Evolutionary conservation across 2,113 vertebrate species (phyloP).

Genomic region (Lagenorhynchus albirostris): DNA sequence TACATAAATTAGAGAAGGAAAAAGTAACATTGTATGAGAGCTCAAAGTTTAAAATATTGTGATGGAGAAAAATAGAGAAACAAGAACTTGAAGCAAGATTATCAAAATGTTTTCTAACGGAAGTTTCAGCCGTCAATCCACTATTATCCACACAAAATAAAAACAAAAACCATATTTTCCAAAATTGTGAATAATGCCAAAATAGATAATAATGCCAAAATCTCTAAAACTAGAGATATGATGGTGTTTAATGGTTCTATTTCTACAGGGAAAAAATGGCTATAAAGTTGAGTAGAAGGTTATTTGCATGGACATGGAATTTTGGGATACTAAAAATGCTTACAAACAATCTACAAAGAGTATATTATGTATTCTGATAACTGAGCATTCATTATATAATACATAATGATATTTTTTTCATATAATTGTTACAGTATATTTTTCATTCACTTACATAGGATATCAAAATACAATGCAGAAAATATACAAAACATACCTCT

Average conservation of each 20-base stretch:
- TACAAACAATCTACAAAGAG: not conserved
- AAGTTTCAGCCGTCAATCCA: not conserved
- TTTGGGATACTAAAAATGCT: not conserved
- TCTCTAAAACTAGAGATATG: not conserved
- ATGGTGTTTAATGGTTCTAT: not conserved
- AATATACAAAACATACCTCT: constrained; percentile 89
- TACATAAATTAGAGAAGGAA: not conserved
- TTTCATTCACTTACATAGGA: constrained; percentile 24
- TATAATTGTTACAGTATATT: constrained; percentile 26
- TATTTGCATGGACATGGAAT: not conserved
- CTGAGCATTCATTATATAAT: not conserved
- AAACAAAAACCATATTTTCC: constrained; percentile 20
- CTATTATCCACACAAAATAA: not conserved
- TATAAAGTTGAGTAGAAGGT: not conserved
- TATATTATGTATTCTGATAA: not conserved
- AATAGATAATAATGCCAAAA: constrained; percentile 32
- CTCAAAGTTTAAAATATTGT: not conserved
- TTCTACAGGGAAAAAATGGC: not conserved
- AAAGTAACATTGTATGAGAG: not conserved
- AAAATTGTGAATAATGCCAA: constrained; percentile 33
- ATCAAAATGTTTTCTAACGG: constrained; percentile 5
- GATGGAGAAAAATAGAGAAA: not conserved
- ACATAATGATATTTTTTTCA: not conserved
- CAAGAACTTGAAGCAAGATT: not conserved
- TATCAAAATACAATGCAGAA: constrained; percentile 14